Conservation (phyloP, 2,888 invertebrate species). For the Nemurella pictetii region DNA sequence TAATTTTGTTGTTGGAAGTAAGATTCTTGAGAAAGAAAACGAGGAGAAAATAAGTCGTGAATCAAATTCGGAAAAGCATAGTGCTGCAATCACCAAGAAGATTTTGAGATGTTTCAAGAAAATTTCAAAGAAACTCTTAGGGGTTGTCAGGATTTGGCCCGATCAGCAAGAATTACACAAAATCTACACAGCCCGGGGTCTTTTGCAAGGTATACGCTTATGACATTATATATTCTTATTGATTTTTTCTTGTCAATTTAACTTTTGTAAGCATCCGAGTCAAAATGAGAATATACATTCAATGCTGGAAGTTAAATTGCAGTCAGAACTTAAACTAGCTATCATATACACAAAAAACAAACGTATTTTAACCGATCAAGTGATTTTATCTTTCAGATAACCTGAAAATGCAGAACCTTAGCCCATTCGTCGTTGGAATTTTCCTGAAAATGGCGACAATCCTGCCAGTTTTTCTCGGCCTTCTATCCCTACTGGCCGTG, state of each 20-base stretch:
- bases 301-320: too few species aligned
- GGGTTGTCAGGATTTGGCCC: too few species aligned
- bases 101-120: background rate
- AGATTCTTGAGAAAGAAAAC: background rate
- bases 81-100: background rate
- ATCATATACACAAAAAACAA: too few species aligned
- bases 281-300: too few species aligned
- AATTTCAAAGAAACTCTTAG: background rate
- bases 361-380: too few species aligned
- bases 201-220: too few species aligned
- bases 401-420: conserved; percentile 20
- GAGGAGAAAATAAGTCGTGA: background rate
- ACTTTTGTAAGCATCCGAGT: too few species aligned
- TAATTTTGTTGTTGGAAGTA: background rate
- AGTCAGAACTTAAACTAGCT: too few species aligned
- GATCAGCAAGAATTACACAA: too few species aligned
- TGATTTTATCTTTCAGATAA: background rate
- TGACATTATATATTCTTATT: too few species aligned
- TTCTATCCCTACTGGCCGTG: conserved; percentile 36
- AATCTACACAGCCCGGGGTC: too few species aligned
- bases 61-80: background rate
- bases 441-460: conserved; percentile 39
- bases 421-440: conserved; percentile 42
- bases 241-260: too few species aligned
- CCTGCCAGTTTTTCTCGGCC: conserved; percentile 40